Percentiles rank a stretch among this genome's conserved stretches.
These are phyloP conservation scores for Pluvianellus socialis DNA, from an alignment of 2,113 vertebrate genomes.

Conservation along the genomic window DNA sequence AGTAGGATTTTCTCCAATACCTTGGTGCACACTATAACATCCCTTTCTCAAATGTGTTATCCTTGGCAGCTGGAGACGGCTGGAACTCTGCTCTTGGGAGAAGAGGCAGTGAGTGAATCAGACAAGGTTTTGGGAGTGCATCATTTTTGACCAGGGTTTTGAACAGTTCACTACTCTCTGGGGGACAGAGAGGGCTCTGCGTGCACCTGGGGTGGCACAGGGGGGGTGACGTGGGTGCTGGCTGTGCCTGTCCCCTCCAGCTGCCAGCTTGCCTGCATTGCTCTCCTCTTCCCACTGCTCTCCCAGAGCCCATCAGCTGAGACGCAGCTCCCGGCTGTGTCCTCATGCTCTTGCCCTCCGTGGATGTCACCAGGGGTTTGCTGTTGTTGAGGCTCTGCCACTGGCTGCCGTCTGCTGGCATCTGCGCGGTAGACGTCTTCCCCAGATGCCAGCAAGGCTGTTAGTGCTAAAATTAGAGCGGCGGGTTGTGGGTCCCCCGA, in stretches of 20 bases:
- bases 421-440: not conserved
- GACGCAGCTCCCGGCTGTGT: not conserved
- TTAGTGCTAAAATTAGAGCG: not conserved
- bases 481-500: not conserved
- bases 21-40: not conserved
- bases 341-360: rapidly evolving
- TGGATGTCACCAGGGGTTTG: not conserved
- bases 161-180: not conserved
- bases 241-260: not conserved
- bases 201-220: rapidly evolving
- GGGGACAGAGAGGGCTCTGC: not conserved
- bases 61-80: not conserved
- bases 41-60: not conserved
- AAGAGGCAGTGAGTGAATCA: not conserved
- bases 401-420: not conserved
- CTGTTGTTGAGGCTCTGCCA: not conserved
- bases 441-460: not conserved
- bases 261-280: rapidly evolving
- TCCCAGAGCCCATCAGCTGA: rapidly evolving
- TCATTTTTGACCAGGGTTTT: not conserved
- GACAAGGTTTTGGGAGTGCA: not conserved
- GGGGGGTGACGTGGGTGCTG: not conserved
- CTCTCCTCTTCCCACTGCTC: not conserved
- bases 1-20: not conserved
- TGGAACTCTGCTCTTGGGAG: not conserved